These are phyloP conservation scores for Copidosoma aretas DNA, from an alignment of 2,888 invertebrate species.

Conservation along the genomic window DNA sequence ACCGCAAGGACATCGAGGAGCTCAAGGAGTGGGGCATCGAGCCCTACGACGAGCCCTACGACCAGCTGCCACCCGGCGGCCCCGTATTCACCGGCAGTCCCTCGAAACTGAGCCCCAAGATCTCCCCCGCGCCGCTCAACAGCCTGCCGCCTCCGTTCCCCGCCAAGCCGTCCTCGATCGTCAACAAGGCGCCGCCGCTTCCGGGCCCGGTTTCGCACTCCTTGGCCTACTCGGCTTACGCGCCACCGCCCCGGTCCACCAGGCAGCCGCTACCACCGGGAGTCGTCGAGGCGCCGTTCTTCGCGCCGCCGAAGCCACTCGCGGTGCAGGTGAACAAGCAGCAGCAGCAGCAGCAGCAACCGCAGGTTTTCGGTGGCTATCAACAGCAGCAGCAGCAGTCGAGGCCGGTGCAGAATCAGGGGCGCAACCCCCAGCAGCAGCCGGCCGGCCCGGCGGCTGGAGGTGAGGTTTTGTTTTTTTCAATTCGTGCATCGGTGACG, in stretches of 20 bases:
- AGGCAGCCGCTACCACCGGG: slow-evolving; percentile 33
- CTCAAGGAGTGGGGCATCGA: slow-evolving; percentile 58
- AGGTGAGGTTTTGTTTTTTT: background rate
- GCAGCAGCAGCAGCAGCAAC: slow-evolving; percentile 28
- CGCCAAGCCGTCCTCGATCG: slow-evolving; percentile 42
- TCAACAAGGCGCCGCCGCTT: slow-evolving; percentile 45
- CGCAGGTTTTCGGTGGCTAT: background rate
- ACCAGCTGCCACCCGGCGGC: slow-evolving; percentile 43
- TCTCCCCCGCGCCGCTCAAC: slow-evolving; percentile 38
- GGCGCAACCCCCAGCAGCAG: slow-evolving; percentile 23
- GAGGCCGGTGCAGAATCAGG: background rate
- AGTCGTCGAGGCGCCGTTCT: slow-evolving; percentile 17
- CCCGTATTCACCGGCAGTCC: slow-evolving; percentile 33
- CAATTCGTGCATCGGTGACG: no score
- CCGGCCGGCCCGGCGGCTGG: slow-evolving; percentile 21
- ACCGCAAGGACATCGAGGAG: slow-evolving; percentile 59
- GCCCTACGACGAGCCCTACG: slow-evolving; percentile 52
- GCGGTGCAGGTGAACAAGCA: background rate
- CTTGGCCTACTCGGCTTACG: slow-evolving; percentile 56
- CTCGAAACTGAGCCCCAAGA: slow-evolving; percentile 6
- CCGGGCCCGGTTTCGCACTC: slow-evolving; percentile 42
- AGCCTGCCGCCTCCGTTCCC: slow-evolving; percentile 44
- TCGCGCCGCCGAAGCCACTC: slow-evolving; percentile 21
- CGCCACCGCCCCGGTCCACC: background rate
- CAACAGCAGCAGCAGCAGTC: slow-evolving; percentile 29